Percentiles rank a stretch among this genome's conserved stretches.
phyloP scores from a whole-genome alignment of 2,888 invertebrate genomes.

The Autographa pulchrina region DNA sequence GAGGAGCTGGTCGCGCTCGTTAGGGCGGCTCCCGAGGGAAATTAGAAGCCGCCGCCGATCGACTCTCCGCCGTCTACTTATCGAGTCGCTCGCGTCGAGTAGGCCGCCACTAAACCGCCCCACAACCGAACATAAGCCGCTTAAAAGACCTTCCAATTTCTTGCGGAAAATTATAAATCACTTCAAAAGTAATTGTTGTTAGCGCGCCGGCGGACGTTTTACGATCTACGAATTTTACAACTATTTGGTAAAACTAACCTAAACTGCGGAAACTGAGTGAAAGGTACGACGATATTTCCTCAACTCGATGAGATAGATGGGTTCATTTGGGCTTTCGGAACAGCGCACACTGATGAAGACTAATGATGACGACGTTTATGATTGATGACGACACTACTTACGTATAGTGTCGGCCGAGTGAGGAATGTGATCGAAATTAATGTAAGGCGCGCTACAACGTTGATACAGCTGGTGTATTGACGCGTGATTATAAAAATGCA shows the following conservation, averaged over 20 bases:
- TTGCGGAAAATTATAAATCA: conserved; percentile 47
- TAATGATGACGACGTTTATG: conserved; percentile 48
- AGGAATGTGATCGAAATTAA: conserved; percentile 30
- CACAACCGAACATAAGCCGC: conserved; percentile 52
- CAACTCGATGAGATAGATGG: conserved; percentile 39
- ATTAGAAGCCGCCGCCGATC: conserved; percentile 65
- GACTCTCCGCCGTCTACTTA: conserved; percentile 60
- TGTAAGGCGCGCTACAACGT: background rate
- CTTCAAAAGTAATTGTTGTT: conserved; percentile 35
- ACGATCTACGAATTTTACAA: background rate
- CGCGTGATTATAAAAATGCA: background rate
- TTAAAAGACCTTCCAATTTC: conserved; percentile 58
- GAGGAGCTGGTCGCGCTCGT: conserved; percentile 53
- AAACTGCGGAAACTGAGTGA: background rate
- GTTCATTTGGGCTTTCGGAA: conserved; percentile 35
- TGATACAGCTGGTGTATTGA: background rate
- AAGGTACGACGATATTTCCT: conserved; percentile 8
- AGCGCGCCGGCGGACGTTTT: background rate
- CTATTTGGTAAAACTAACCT: conserved; percentile 7
- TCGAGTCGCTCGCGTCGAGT: conserved; percentile 53
- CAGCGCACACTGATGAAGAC: conserved; percentile 51
- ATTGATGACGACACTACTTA: conserved; percentile 40
- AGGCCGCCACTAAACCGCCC: conserved; percentile 32
- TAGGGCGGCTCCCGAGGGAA: conserved; percentile 66
- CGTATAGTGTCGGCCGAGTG: conserved; percentile 18